Base-by-base conservation (phyloP, 2,113 vertebrate species). In the Melanotaenia duboulayi region DNA sequence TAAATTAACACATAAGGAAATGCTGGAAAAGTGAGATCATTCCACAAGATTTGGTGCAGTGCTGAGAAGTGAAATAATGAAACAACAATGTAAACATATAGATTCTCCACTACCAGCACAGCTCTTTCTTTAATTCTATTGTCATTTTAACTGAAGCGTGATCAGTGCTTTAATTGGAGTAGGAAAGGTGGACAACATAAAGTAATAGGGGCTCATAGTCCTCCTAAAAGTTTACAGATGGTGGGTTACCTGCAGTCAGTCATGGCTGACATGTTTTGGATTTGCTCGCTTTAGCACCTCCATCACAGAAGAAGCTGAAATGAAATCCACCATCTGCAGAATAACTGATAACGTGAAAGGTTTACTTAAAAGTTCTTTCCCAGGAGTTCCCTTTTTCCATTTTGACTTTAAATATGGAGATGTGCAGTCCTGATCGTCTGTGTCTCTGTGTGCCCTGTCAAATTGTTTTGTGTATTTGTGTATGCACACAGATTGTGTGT, bases 221-320 rank as follows among this genome's bases (percentile, higher is more conserved):
- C n/a, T 42, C 56, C 35, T 61, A n/a, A 20, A 28, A 55, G 82
- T 86, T 85, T 88, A 83, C 62, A 74, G 70, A 66, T 16, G 76
- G 71, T 61, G 75, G 61, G 78, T 90, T 87, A 81, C 78, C 69
- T 74, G 62, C 76, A 75, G 76, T 90, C 88, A 81, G 60, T 90
- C 88, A 86, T 3, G 52, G 54, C 48, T 32, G 62, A 59, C 64
- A 58, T 87, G 85, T 86, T 92, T 92, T 87, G 74, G 85, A 86
- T 90, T 89, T 0, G n/a, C 85, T 80, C 23, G 3, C 80, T 90
- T 89, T 84, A 68, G 61, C 69, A 7, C 14, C n/a, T 4, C 72
- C 81, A 61, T 83, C 67, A 61, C 44, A 58, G 60, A 82, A 66
- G 76, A 57, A 22, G 42, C 50, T 11, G 40, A 81, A 79, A 85